Conservation (phyloP, 2,113 vertebrate species). For the Anoura caudifer region DNA sequence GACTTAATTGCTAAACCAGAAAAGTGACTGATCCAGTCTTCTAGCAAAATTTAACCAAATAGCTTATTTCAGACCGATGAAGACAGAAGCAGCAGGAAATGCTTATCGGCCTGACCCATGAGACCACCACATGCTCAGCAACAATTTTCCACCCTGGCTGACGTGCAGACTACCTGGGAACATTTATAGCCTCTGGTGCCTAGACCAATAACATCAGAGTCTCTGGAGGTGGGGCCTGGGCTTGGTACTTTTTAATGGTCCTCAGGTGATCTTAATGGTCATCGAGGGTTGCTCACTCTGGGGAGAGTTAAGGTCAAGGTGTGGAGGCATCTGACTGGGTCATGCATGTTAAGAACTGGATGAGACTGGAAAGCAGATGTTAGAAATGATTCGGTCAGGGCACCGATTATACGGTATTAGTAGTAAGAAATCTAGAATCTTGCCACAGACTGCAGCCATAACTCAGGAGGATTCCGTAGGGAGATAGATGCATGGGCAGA, state of each 20-base stretch:
- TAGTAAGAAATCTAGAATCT: neutral
- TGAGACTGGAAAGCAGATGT: neutral
- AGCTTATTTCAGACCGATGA: neutral
- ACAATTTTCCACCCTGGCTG: neutral
- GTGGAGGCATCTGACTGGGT: neutral
- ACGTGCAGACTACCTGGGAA: neutral
- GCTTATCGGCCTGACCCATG: neutral
- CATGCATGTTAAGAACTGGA: neutral
- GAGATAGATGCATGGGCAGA: neutral
- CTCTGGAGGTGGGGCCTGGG: neutral
- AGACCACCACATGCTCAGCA: neutral
- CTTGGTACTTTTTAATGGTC: neutral
- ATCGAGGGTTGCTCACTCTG: neutral
- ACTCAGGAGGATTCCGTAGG: neutral
- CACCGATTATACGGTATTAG: neutral
- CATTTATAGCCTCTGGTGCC: neutral
- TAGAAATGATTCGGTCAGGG: neutral
- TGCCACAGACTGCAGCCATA: neutral
- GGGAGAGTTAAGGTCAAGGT: conserved; percentile 20
- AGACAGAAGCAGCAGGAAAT: neutral
- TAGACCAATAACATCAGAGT: neutral
- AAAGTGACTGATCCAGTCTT: neutral
- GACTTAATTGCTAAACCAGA: neutral
- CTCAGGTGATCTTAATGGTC: neutral
- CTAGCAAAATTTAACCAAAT: neutral